Conservation (phyloP, 2,888 invertebrate species). For the Lamproptera curius region DNA sequence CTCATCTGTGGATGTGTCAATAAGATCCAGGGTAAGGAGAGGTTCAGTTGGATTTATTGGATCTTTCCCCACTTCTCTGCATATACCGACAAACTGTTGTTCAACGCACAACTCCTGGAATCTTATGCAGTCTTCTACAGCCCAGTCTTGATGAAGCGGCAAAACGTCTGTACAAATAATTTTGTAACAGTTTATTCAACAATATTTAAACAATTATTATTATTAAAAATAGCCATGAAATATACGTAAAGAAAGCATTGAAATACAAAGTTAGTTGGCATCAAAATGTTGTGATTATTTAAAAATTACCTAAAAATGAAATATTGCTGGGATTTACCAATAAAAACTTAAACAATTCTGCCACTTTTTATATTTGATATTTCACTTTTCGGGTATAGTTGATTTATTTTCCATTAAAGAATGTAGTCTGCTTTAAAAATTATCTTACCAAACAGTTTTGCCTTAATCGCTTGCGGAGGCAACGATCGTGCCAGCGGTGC, state of each 20-base stretch:
- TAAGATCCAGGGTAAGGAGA: constrained; percentile 81
- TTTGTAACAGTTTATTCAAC: neutral
- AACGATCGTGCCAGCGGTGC: constrained; percentile 58
- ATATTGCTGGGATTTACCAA: no score
- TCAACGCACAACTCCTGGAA: constrained; percentile 85
- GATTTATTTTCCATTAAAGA: no score
- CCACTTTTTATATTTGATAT: no score
- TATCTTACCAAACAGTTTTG: constrained; percentile 68
- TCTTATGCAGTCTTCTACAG: constrained; percentile 83
- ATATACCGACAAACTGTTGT: constrained; percentile 83
- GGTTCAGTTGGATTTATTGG: constrained; percentile 79
- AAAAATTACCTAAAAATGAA: no score
- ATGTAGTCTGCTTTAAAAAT: constrained; percentile 24
- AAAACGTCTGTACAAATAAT: constrained; percentile 57
- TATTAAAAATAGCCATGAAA: neutral
- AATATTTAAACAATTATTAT: no score
- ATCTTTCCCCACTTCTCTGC: constrained; percentile 81
- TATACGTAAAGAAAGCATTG: neutral
- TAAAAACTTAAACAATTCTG: no score
- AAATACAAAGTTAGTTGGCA: no score
- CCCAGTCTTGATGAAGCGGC: constrained; percentile 81
- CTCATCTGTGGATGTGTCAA: constrained; percentile 83
- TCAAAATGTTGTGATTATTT: no score
- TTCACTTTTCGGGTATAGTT: no score
- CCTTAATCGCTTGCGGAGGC: constrained; percentile 69